phyloP scores from a whole-genome alignment of 2,113 vertebrate genomes.

The Hydrolagus affinis region DNA sequence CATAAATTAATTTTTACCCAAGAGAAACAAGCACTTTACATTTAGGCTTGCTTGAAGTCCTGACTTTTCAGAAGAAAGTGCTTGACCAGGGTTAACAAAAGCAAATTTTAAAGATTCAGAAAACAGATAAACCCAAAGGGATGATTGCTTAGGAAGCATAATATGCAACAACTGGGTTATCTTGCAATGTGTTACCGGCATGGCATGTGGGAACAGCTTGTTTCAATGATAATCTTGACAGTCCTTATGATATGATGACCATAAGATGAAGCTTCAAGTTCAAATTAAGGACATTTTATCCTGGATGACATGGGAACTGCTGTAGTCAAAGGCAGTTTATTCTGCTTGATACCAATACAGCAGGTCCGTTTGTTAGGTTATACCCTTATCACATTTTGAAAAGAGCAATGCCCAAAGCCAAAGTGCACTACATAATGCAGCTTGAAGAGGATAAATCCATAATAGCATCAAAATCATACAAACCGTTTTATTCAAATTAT shows the following conservation, averaged over 20 bases:
- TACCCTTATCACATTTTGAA: constrained; percentile 35
- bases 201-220: neutral
- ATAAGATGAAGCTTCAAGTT: constrained; percentile 25
- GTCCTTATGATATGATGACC: neutral
- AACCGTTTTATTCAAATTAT: constrained; percentile 52
- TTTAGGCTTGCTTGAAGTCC: too few relatives aligned
- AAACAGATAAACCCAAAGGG: neutral
- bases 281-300: constrained; percentile 32
- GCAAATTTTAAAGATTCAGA: too few relatives aligned
- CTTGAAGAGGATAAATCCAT: constrained; percentile 46
- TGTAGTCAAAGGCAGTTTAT: neutral
- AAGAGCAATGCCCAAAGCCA: constrained; percentile 38
- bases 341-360: constrained; percentile 27
- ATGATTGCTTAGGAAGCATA: neutral
- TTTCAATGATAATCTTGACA: neutral
- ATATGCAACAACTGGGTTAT: neutral
- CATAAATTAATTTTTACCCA: too few relatives aligned
- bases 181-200: neutral
- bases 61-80: too few relatives aligned
- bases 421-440: constrained; percentile 43
- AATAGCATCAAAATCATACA: constrained; percentile 44
- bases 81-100: too few relatives aligned
- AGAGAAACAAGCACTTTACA: too few relatives aligned
- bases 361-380: constrained; percentile 11
- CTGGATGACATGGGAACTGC: constrained; percentile 6